A percentile compares a stretch with the other conserved stretches of the same genome.
Evolutionary conservation across 2,113 vertebrate species (phyloP).

Genomic region (Odontesthes bonariensis): DNA sequence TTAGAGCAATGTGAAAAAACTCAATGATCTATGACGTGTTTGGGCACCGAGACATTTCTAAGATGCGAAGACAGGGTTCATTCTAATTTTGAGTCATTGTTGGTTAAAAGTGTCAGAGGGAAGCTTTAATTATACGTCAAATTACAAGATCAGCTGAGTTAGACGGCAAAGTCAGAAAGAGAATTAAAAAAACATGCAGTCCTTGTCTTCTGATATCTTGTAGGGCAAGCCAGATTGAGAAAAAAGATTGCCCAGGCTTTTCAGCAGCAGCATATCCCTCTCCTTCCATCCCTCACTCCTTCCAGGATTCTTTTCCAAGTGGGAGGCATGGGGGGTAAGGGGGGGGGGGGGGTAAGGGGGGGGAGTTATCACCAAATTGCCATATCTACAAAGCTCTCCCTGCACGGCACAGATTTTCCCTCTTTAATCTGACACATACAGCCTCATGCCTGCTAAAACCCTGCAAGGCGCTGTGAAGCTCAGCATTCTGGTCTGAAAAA

Average conservation of each 20-base stretch:
- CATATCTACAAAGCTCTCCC: constrained; percentile 86
- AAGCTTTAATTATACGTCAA: constrained; percentile 35
- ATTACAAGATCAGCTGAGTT: constrained; percentile 40
- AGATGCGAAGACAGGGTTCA: constrained; percentile 31
- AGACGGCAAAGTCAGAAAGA: constrained; percentile 36
- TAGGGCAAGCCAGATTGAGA: constrained; percentile 32
- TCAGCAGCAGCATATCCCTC: constrained; percentile 24
- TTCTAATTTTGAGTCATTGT: constrained; percentile 24
- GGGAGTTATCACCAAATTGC: constrained; percentile 80
- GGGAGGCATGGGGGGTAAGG: constrained; percentile 40
- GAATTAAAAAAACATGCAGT: constrained; percentile 51
- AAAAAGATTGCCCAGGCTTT: constrained; percentile 52
- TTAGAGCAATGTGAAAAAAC: constrained; percentile 14
- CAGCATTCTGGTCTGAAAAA: constrained; percentile 78
- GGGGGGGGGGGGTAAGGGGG: constrained; percentile 45
- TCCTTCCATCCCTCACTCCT: constrained; percentile 10
- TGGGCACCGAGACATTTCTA: constrained; percentile 36
- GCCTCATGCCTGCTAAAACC: constrained; percentile 76
- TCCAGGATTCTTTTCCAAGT: constrained; percentile 58
- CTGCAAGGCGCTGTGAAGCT: constrained; percentile 79
- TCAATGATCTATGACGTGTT: background rate
- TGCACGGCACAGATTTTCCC: constrained; percentile 73
- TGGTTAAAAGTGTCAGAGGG: background rate
- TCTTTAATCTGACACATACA: constrained; percentile 83
- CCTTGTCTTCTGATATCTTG: constrained; percentile 33